Conservation (phyloP, 2,888 invertebrate genomes). For the Epinotia brunnichana region DNA sequence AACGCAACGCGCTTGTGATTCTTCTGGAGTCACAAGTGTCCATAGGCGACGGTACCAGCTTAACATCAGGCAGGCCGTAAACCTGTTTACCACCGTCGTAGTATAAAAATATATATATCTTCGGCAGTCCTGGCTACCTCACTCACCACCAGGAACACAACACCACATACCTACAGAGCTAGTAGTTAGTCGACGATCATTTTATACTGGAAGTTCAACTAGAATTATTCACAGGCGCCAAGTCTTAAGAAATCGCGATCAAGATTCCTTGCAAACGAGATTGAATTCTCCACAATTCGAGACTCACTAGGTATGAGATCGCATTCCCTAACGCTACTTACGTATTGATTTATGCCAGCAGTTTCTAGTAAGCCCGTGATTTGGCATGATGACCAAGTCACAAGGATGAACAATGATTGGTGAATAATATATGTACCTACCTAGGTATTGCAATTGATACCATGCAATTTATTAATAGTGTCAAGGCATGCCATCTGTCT, state of each 20-base stretch:
- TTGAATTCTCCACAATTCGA: not conserved
- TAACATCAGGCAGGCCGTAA: no score
- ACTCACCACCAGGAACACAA: no score
- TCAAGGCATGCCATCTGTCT: not conserved
- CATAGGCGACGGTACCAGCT: no score
- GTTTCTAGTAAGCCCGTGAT: not conserved
- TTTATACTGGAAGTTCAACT: not conserved
- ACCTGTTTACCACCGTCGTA: no score
- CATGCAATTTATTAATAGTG: not conserved
- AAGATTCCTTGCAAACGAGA: not conserved
- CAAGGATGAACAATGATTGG: slow-evolving; percentile 5
- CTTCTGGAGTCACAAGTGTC: no score
- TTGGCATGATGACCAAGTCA: slow-evolving; percentile 4
- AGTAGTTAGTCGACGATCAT: no score
- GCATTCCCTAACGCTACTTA: no score
- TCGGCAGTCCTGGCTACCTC: no score
- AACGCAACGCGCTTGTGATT: no score
- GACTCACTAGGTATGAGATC: not conserved
- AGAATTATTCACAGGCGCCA: not conserved
- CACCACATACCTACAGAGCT: no score
- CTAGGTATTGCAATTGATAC: not conserved
- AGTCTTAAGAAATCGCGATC: not conserved
- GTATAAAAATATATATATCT: no score
- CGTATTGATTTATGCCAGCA: not conserved
- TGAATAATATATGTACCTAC: not conserved